Base-by-base conservation (phyloP, 2,888 invertebrate species). In the Nasonia oneida region DNA sequence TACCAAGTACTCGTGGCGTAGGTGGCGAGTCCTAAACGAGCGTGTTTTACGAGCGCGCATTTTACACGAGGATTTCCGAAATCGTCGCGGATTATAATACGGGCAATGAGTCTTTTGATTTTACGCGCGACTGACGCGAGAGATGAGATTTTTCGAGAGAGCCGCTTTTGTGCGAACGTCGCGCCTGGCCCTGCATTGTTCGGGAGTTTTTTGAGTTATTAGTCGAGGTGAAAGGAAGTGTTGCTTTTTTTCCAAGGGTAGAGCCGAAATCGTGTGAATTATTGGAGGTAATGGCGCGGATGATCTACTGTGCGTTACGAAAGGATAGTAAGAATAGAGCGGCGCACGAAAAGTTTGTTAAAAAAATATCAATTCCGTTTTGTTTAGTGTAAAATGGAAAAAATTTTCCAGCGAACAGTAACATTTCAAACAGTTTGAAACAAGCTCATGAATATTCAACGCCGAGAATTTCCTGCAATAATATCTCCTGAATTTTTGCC, bases 21-120 rank as follows among this genome's bases (percentile, higher is more conserved):
- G 82, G 78, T 78, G 82, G 76, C 29, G 33, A 78, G 81, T 76
- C 74, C 74, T 84, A 79, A 84, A 81, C 85, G 85, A 85, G 73
- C 53, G 39, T 64, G 42, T 53, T 81, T 85, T 81, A 81, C 12
- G 70, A 14, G 50, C 67, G 23, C 14, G 67, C 67, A 3, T 67
- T 67, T 67, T 67, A 10, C 14, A 29, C 14, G 23, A 33, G 67
- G 29, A 67, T 67, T 67, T 67, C 67, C 14, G 33, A 67, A 33
- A 67, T 67, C 23, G 33, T 67, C 67, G 67, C 29, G 67, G 67
- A 67, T 67, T 67, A 29, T 29, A 67, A 33, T 23, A 23, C 67
- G 0, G 29, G 23, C 10, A 23, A 61, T 23, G n/a, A 61, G n/a
- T 18, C 61, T 61, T 23, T 61, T 3, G 61, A 10, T 23, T 61